Evolutionary conservation across 2,113 vertebrate genomes (phyloP).

Genomic region (Clarias batrachus): DNA sequence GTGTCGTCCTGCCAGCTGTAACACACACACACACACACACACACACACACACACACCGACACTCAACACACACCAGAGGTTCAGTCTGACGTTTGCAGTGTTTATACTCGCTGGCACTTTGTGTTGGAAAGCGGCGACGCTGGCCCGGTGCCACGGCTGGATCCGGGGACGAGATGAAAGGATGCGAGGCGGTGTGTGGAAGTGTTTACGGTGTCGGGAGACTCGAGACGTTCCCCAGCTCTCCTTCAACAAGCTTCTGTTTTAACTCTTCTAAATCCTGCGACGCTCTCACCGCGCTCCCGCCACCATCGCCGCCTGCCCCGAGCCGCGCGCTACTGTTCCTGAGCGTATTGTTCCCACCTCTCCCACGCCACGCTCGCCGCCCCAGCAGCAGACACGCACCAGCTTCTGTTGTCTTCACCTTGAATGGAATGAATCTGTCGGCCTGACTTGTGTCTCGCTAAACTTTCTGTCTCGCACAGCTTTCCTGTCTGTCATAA

Average conservation of each 20-base stretch:
- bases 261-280: constrained; percentile 31
- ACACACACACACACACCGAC: not conserved
- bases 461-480: not conserved
- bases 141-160: not conserved
- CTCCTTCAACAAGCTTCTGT: constrained; percentile 14
- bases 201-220: constrained; percentile 34
- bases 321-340: not conserved
- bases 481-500: not conserved
- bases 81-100: constrained; percentile 9
- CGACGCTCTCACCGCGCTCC: not conserved
- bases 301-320: not conserved
- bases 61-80: not conserved
- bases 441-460: not conserved
- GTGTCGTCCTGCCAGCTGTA: not conserved
- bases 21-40: not conserved
- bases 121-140: constrained; percentile 33
- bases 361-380: constrained; percentile 1
- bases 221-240: constrained; percentile 18
- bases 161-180: constrained; percentile 33
- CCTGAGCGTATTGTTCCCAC: not conserved
- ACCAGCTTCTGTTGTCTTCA: not conserved
- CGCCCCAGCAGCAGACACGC: not conserved
- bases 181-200: not conserved
- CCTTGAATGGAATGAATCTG: not conserved
- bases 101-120: constrained; percentile 33